A percentile compares a stretch with the other conserved stretches of the same genome.
phyloP scores from a whole-genome alignment of 2,113 vertebrate species.

The Corydoras maculifer region DNA sequence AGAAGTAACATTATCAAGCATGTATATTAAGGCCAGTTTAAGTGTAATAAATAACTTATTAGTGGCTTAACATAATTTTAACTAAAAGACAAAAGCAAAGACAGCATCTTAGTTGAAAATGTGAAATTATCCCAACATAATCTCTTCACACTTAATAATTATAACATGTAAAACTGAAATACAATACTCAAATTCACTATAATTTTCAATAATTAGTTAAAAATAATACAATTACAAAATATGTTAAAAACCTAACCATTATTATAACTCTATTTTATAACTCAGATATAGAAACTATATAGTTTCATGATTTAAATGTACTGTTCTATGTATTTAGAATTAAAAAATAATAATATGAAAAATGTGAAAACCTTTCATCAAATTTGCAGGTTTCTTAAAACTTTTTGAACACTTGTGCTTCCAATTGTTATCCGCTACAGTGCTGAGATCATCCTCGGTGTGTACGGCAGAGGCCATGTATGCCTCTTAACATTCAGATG shows the following conservation, averaged over 20 bases:
- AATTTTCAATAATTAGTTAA: slow-evolving; percentile 42
- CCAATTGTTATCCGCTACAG: slow-evolving; percentile 45
- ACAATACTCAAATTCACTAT: slow-evolving; percentile 77
- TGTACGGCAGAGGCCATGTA: slow-evolving; percentile 37
- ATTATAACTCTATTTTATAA: slow-evolving; percentile 21
- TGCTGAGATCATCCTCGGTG: slow-evolving; percentile 45
- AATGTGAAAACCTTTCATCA: slow-evolving; percentile 47
- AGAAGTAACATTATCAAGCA: slow-evolving; percentile 79
- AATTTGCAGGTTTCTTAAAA: slow-evolving; percentile 58
- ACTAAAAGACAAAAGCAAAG: slow-evolving; percentile 25
- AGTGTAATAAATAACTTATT: slow-evolving; percentile 74
- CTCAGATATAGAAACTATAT: slow-evolving; percentile 27
- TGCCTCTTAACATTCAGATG: slow-evolving; percentile 49
- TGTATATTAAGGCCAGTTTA: slow-evolving; percentile 83
- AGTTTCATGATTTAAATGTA: slow-evolving; percentile 28
- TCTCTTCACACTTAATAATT: slow-evolving; percentile 33
- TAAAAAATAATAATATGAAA: slow-evolving; percentile 30
- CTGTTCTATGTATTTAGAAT: slow-evolving; percentile 18
- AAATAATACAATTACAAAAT: slow-evolving; percentile 27
- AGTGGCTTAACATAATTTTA: slow-evolving; percentile 52
- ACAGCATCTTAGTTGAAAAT: slow-evolving; percentile 43
- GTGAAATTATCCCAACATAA: slow-evolving; percentile 33
- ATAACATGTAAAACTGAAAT: slow-evolving; percentile 13
- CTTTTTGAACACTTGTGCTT: slow-evolving; percentile 70
- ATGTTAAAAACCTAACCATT: slow-evolving; percentile 25